phyloP scores from a whole-genome alignment of 2,797 vertebrate genomes.

The Cyprinella venusta region DNA sequence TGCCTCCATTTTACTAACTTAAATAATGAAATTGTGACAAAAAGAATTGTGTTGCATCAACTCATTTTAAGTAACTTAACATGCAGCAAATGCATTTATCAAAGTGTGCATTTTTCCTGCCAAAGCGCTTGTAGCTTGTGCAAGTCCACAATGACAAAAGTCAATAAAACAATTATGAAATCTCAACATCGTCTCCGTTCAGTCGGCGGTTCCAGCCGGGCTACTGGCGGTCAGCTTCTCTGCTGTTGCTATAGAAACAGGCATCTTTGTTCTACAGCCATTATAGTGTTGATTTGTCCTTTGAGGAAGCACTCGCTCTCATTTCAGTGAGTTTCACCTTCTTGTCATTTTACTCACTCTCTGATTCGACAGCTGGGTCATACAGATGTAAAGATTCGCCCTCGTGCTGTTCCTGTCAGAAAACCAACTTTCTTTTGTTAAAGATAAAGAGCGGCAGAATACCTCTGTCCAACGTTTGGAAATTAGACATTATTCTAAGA shows the following conservation, averaged over 20 bases:
- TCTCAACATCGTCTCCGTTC: neutral
- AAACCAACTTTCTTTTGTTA: neutral
- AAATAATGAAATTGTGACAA: neutral
- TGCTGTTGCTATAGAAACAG: slow-evolving; percentile 80
- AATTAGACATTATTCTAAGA: neutral
- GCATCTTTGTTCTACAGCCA: slow-evolving; percentile 69
- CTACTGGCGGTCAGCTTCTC: slow-evolving; percentile 71
- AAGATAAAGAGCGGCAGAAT: neutral
- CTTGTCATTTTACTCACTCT: neutral
- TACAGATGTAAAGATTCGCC: neutral
- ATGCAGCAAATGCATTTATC: neutral
- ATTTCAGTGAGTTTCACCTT: slow-evolving; percentile 59
- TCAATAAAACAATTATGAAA: slow-evolving; percentile 17
- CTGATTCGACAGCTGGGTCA: neutral
- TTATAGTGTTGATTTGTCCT: slow-evolving; percentile 73
- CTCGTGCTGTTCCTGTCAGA: neutral
- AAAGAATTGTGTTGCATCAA: neutral
- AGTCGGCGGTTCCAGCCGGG: slow-evolving; percentile 63
- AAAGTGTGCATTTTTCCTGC: neutral
- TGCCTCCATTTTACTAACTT: neutral
- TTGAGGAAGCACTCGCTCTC: slow-evolving; percentile 52
- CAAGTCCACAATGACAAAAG: neutral
- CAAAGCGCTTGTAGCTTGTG: neutral
- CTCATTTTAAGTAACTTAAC: slow-evolving; percentile 15
- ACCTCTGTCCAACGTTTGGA: neutral